Conservation (phyloP, 2,888 invertebrate genomes). For the Adelognathus sp. region DNA sequence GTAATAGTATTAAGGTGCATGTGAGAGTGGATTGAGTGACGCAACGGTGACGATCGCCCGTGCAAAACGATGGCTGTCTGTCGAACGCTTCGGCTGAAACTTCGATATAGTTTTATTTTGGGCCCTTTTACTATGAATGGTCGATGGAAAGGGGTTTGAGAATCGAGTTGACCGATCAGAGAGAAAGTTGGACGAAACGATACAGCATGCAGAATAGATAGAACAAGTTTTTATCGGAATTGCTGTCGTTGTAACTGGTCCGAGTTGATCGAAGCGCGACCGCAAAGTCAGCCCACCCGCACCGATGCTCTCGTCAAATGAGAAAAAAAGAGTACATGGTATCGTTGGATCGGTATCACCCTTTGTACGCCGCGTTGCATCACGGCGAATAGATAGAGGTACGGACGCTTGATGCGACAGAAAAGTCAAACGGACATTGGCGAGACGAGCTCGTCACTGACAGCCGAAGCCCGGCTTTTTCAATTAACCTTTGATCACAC, state of each 20-base stretch:
- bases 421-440: background rate
- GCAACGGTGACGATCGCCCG: background rate
- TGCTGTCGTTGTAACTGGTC: slow-evolving; percentile 19
- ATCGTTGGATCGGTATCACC: slow-evolving; percentile 1
- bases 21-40: slow-evolving; percentile 13
- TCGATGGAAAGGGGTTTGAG: background rate
- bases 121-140: background rate
- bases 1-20: background rate
- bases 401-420: too few species aligned
- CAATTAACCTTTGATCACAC: slow-evolving; percentile 75
- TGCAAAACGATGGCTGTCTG: too few species aligned
- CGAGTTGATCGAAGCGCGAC: slow-evolving; percentile 25
- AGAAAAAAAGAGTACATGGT: slow-evolving; percentile 14
- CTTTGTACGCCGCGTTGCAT: background rate
- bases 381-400: background rate
- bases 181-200: background rate
- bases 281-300: background rate
- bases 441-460: slow-evolving; percentile 61
- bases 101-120: background rate
- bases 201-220: background rate
- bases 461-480: slow-evolving; percentile 62
- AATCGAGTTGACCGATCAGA: slow-evolving; percentile 5
- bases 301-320: background rate
- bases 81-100: background rate
- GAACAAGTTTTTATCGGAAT: slow-evolving; percentile 8